Evolutionary conservation across 2,888 invertebrate genomes (phyloP).

Genomic region (Sipunculus nudus): DNA sequence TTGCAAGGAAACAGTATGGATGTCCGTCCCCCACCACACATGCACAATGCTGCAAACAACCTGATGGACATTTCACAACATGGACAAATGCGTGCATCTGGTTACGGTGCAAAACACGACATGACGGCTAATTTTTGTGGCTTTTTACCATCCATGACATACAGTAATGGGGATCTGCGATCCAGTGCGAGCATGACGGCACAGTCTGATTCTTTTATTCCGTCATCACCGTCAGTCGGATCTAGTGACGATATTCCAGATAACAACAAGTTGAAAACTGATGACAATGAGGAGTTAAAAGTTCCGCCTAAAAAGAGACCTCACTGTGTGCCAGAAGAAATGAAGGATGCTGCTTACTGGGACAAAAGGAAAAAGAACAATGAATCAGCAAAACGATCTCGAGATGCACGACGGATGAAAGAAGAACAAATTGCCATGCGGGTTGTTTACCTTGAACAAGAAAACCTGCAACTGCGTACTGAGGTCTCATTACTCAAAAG

Average conservation of each 20-base stretch:
- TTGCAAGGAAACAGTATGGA: no score
- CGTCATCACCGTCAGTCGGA: no score
- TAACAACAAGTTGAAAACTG: neutral
- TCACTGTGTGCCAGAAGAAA: slow-evolving; percentile 45
- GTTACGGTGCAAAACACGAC: no score
- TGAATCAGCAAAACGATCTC: slow-evolving; percentile 65
- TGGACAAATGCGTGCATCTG: no score
- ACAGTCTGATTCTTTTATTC: no score
- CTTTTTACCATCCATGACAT: no score
- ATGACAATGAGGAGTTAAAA: slow-evolving; percentile 12
- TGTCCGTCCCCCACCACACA: neutral
- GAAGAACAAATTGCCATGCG: slow-evolving; percentile 63
- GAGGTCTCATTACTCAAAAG: slow-evolving; percentile 58
- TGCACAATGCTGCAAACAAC: slow-evolving; percentile 4
- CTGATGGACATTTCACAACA: slow-evolving; percentile 15
- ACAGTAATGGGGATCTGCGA: no score
- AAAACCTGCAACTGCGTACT: slow-evolving; percentile 62
- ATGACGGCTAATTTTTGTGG: no score
- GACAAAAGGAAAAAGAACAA: slow-evolving; percentile 67
- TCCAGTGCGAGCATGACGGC: no score
- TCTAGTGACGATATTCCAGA: no score
- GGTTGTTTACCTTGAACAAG: slow-evolving; percentile 61
- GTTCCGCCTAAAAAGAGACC: slow-evolving; percentile 55
- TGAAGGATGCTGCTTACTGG: slow-evolving; percentile 64
- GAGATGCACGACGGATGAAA: slow-evolving; percentile 63